These are phyloP conservation scores for Ciconia maguari DNA, from an alignment of 2,113 vertebrate species.

Conservation along the genomic window DNA sequence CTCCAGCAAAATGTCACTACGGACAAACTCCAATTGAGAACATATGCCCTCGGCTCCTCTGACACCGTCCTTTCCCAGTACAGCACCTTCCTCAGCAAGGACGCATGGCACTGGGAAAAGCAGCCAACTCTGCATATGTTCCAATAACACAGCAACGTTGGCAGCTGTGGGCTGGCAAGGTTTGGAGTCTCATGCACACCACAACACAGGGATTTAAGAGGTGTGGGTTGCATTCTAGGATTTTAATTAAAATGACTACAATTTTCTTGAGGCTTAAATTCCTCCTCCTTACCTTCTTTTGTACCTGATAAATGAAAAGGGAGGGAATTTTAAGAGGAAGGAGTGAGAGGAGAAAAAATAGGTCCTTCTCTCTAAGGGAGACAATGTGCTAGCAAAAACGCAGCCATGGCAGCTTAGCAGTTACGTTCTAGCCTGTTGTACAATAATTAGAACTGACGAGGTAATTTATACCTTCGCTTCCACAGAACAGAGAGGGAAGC, in stretches of 20 bases:
- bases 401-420: background rate
- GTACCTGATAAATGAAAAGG: background rate
- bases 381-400: background rate
- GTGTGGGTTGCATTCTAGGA: background rate
- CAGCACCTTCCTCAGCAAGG: background rate
- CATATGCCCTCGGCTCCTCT: background rate
- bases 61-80: background rate
- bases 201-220: background rate
- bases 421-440: background rate
- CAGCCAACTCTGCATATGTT: background rate
- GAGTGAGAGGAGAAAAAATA: background rate
- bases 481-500: background rate
- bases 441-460: background rate
- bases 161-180: constrained; percentile 6
- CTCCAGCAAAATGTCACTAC: background rate
- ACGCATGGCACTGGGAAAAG: background rate
- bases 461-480: background rate
- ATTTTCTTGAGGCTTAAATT: background rate
- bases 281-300: background rate
- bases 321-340: background rate
- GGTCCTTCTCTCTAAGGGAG: background rate
- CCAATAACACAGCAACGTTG: background rate
- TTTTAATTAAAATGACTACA: background rate
- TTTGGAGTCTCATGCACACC: background rate
- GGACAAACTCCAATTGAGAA: background rate